phyloP scores from a whole-genome alignment of 2,113 vertebrate genomes.

The Malurus alboscapulatus region DNA sequence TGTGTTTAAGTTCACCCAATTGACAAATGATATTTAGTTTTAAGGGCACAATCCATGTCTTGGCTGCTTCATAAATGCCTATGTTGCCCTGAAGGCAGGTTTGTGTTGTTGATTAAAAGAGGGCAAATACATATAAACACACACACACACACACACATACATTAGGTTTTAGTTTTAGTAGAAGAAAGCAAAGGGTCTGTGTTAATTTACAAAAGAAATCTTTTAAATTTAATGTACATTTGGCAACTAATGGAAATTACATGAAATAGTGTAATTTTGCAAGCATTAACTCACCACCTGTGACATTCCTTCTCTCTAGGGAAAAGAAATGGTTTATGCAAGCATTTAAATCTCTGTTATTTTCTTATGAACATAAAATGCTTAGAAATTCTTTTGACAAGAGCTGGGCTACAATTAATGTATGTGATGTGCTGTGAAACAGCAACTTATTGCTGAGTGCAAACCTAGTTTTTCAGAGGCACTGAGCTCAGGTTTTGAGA shows the following conservation, averaged over 20 bases:
- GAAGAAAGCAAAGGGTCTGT: not conserved
- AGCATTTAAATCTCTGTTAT: not conserved
- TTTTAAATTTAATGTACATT: not conserved
- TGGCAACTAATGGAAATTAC: not conserved
- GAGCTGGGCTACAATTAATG: not conserved
- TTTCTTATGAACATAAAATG: not conserved
- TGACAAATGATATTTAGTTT: not conserved
- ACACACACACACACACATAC: too few species aligned
- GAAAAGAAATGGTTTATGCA: not conserved
- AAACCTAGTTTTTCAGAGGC: not conserved
- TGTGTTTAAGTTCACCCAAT: not conserved
- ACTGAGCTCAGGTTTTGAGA: not conserved
- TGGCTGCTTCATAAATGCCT: not conserved
- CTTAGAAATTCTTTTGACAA: not conserved
- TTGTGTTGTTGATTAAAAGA: not conserved
- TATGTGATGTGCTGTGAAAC: not conserved
- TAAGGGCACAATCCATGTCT: not conserved
- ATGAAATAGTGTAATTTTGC: not conserved
- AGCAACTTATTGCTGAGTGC: not conserved
- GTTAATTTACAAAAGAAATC: not conserved
- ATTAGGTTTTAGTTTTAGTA: not conserved
- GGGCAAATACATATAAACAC: fast-evolving
- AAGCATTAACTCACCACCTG: not conserved
- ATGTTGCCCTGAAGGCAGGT: not conserved
- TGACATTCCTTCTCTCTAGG: not conserved